Base-by-base conservation (phyloP, 2,888 invertebrate species). In the Hyles lineata region DNA sequence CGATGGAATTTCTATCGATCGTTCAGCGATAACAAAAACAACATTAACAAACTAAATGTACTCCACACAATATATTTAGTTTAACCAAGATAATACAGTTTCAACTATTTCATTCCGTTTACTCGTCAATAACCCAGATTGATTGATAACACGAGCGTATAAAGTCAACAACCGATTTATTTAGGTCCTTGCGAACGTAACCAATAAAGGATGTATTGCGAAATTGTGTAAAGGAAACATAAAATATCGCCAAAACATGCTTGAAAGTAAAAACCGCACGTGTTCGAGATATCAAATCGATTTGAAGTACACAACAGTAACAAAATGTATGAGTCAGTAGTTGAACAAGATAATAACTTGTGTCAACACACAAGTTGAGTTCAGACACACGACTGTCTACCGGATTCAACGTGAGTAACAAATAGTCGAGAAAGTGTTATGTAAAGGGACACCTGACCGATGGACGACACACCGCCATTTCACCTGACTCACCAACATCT, bases 401-500 rank as follows among this genome's bases (percentile, higher is more conserved):
- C 76, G 76, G 74, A 76, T 73, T 60, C 74, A 75, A 70, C 75
- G 77, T 76, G 70, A 70, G 75, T 35, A 35, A 58, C 72, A 72
- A 62, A 62, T 72, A 72, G 58, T 55, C 63, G 78, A 77, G 84
- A 83, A 85, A 86, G 82, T 84, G 81, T 84, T 82, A 81, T 76
- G 80, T 74, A 80, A 80, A 75, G 80, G 76, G 73, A 71, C 78
- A 83, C 78, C 78, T 83, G 80, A 81, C 78, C 79, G 78, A 80
- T 79, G 43, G 43, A 43, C 43, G 81, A 78, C 79, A 80, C 76
- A 77, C 74, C 77, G 73, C 75, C 67, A 77, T 82, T 79, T 81
- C 62, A 83, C 80, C 78, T 78, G 73, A 75, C 73, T 73, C 15
- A 32, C 19, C 70, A 62, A 52, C 62, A 29, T 32, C 62, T 55